These are phyloP conservation scores for Chlorodrepanis virens DNA, from an alignment of 2,113 vertebrate species.

Conservation along the genomic window DNA sequence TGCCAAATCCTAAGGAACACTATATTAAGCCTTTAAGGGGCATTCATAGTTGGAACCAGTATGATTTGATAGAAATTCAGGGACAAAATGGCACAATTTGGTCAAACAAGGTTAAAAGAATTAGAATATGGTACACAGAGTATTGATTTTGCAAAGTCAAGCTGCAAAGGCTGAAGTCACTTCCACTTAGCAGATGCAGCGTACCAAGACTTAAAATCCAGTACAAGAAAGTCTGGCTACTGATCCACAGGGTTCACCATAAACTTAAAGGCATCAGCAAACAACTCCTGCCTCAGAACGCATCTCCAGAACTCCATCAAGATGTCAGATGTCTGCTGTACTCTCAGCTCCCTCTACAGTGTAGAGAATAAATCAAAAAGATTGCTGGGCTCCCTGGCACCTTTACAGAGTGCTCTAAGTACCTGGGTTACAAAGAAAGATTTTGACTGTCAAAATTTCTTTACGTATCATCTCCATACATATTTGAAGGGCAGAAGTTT, in stretches of 20 bases:
- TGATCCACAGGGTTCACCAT: neutral
- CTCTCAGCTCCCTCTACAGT: neutral
- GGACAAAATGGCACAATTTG: accelerated
- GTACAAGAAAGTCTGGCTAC: neutral
- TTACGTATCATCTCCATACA: neutral
- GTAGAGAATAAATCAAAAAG: conserved; percentile 24
- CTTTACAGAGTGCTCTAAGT: neutral
- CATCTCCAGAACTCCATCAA: neutral
- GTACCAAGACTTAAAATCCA: neutral
- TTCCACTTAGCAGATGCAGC: neutral
- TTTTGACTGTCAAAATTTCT: conserved; percentile 8
- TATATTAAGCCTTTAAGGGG: neutral
- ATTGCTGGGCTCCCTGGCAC: neutral
- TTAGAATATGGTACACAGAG: neutral
- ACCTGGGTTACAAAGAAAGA: neutral
- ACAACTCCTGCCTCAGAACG: neutral
- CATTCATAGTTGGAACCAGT: neutral
- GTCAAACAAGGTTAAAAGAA: neutral
- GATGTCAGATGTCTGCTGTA: neutral
- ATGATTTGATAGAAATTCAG: neutral
- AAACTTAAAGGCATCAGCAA: neutral
- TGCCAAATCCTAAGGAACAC: neutral
- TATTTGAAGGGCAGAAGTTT: neutral
- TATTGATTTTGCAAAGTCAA: neutral
- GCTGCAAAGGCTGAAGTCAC: neutral